Percentiles rank a stretch among this genome's conserved stretches.
These are phyloP conservation scores for Sardinella longiceps DNA, from an alignment of 2,797 vertebrate genomes.

Conservation along the genomic window DNA sequence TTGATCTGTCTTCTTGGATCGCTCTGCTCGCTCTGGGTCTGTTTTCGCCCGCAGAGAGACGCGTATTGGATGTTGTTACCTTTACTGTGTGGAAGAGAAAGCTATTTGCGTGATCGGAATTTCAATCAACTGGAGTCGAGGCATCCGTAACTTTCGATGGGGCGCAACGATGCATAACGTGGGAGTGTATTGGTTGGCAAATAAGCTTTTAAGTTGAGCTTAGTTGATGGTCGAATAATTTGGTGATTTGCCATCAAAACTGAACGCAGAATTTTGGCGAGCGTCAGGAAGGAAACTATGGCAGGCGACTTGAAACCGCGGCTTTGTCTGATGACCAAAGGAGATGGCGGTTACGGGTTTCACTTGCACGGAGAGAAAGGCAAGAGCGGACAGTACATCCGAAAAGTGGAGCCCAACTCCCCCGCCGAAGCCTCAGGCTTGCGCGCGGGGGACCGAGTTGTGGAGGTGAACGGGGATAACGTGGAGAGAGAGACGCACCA, in stretches of 20 bases:
- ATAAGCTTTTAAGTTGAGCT: not conserved
- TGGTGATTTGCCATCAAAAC: not conserved
- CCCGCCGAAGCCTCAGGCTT: slow-evolving; percentile 89
- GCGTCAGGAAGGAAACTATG: slow-evolving; percentile 64
- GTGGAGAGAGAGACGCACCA: slow-evolving; percentile 96
- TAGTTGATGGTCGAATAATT: slow-evolving; percentile 5
- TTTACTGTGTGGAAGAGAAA: not conserved
- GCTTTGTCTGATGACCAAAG: slow-evolving; percentile 86
- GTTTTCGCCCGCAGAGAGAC: not conserved
- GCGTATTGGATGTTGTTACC: not conserved
- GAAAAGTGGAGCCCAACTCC: slow-evolving; percentile 90
- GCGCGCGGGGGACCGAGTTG: slow-evolving; percentile 87
- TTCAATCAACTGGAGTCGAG: not conserved
- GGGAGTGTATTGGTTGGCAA: not conserved
- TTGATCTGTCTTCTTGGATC: not conserved
- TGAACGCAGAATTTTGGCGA: not conserved
- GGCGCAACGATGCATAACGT: not conserved
- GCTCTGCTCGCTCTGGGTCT: not conserved
- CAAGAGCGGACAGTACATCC: slow-evolving; percentile 93
- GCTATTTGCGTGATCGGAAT: slow-evolving; percentile 11
- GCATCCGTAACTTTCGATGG: not conserved
- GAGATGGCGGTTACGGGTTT: slow-evolving; percentile 90
- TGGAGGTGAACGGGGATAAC: slow-evolving; percentile 90
- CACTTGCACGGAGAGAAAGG: slow-evolving; percentile 97
- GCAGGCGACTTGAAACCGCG: slow-evolving; percentile 85